Evolutionary conservation across 2,888 invertebrate species (phyloP), one percentile per base, ranked within the genome.

Genomic region (Cephus pulcher): DNA sequence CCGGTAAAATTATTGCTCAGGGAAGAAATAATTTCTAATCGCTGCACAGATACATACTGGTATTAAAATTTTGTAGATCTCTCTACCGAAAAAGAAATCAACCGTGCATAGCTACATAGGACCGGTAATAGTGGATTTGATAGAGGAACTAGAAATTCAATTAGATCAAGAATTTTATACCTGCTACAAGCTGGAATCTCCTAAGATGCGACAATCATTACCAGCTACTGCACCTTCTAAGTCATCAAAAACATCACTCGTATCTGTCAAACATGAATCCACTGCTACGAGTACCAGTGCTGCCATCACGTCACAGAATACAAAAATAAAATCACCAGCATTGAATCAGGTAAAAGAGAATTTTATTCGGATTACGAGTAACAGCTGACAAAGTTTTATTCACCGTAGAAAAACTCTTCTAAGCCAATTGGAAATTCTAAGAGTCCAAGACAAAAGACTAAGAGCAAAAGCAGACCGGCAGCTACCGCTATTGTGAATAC

Each of bases 51-150:
- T 56, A 6, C 56, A 6, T 56, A 23, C 23, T 2, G 23, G 23
- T 23, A 23, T 56, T 56, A 23, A 0, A 56, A 56, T 56, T 23
- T 78, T 81, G 37, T 82, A 88, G 85, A 85, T 86, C 6, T 87
- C 85, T 75, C 75, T 87, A 68, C 86, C 89, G 30, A 91, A 90
- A 75, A 87, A 90, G 74, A 85, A 91, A 75, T 82, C 89, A 0
- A 40, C 78, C 2, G 76, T 81, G 6, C 85, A 85, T 56, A 92
- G 92, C 85, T 94, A 95, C 83, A 93, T 92, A 70, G 95, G 95
- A 23, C 95, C 95, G 0, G 94, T 95, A 23, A 95, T 95, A 82
- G 94, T 94, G 40, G 95, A 95, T 84, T 92, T 95, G 80, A 94
- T 95, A 75, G 93, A 94, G 56, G 95, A 95, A 92, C 87, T 95